Evolutionary conservation across 2,113 vertebrate genomes (phyloP), one percentile per base, ranked within the genome.

Genomic region (Empidonax traillii): DNA sequence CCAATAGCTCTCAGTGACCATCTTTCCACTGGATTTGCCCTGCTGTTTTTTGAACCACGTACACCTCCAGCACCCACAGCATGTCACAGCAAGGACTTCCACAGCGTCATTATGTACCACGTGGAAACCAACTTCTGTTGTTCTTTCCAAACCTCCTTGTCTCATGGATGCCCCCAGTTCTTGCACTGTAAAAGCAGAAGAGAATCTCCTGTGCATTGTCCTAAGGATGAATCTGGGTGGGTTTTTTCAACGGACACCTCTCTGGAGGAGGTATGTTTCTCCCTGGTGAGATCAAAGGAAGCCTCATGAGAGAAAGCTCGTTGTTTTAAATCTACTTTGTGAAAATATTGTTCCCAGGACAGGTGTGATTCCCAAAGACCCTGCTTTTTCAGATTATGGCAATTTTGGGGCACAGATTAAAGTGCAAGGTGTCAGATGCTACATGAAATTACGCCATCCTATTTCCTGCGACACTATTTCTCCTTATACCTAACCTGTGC

Each of bases 41-140:
- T 2, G 0, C 17, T 43, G 47, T 58, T 85, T 85, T 56, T 56
- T 72, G 47, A 79, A 56, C 44, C 4, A 0, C 55, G 23, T 39
- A 39, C 20, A 14, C 22, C 56, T 47, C 67, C 14, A 43, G 31
- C 21, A 87, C 12, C 3, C 35, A 9, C 61, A 55, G 27, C 52
- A 24, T 23, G n/a, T 46, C 20, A 8, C 51, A 66, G 58, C 0
- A 59, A 39, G 13, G 44, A 25, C 28, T 59, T 56, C 20, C 14
- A 35, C 33, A 47, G 3, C 44, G 56, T 63, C 3, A 4, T 75
- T 75, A 13, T 0, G 0, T 12, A 31, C 20, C n/a, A 17, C 0
- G 0, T 49, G 37, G 49, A 89, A 89, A 55, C 11, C 23, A 80
- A 1, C 35, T 84, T 81, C 4, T 67, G 33, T 41, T 68, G 7